Evolutionary conservation across 92 coral and sea anemone genomes (phyloP).

Genomic region (Parazoanthus atlanticus): DNA sequence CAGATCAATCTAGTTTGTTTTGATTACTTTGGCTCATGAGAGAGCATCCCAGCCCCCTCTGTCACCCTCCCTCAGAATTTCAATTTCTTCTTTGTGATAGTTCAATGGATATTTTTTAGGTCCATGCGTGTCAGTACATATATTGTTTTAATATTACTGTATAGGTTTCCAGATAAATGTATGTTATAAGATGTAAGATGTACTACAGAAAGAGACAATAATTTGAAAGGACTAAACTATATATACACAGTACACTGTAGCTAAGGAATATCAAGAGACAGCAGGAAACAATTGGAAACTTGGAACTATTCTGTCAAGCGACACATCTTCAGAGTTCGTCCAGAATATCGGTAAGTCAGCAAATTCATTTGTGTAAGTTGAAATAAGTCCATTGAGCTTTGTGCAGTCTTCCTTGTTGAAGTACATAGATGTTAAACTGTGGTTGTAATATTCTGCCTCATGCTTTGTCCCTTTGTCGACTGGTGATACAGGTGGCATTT

Average conservation of each 20-base stretch:
- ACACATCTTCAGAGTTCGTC: conserved; percentile 20
- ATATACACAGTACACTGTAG: neutral
- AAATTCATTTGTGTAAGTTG: conserved; percentile 22
- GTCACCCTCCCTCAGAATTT: too few species aligned
- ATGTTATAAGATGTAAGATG: too few species aligned
- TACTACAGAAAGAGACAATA: neutral
- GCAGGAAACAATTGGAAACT: conserved; percentile 8
- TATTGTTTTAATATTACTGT: too few species aligned
- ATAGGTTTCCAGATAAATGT: too few species aligned
- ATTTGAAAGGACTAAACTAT: neutral
- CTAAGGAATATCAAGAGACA: neutral
- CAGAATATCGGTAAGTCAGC: conserved; percentile 20
- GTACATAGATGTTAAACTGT: neutral
- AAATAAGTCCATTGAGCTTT: conserved; percentile 8
- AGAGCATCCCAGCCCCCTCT: too few species aligned
- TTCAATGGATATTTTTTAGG: too few species aligned
- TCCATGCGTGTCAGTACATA: too few species aligned
- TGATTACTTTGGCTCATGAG: too few species aligned
- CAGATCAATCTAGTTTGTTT: too few species aligned
- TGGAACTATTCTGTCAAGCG: conserved; percentile 37
- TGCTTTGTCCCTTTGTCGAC: neutral
- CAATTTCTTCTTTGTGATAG: too few species aligned
- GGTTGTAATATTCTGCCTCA: neutral
- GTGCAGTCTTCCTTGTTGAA: neutral
- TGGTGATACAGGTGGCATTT: neutral